phyloP scores from a whole-genome alignment of 2,113 vertebrate genomes.

The Xiphophorus hellerii region DNA sequence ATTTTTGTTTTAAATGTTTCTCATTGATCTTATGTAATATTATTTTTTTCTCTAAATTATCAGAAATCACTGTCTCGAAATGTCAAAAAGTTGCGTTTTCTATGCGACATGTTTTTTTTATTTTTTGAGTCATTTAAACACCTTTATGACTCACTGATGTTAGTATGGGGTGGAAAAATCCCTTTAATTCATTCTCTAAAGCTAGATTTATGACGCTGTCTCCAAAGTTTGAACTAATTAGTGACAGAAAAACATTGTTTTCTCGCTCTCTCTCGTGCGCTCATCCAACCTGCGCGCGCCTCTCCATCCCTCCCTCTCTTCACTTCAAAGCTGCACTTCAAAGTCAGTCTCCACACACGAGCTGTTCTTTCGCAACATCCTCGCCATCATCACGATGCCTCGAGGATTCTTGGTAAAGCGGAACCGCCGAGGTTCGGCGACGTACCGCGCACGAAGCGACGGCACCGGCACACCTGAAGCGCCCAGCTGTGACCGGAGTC shows the following conservation, averaged over 20 bases:
- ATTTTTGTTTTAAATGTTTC: background rate
- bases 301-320: conserved; percentile 14
- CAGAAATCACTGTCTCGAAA: too few relatives aligned
- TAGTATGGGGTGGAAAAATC: background rate
- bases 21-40: background rate
- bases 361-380: conserved; percentile 35
- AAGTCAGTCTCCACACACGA: conserved; percentile 56
- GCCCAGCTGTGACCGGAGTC: background rate
- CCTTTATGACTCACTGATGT: background rate
- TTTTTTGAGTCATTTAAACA: background rate
- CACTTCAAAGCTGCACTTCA: conserved; percentile 62
- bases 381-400: conserved; percentile 81
- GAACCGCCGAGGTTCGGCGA: conserved; percentile 80
- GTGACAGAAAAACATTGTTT: background rate
- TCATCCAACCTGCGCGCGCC: conserved; percentile 18
- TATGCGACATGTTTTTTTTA: too few relatives aligned
- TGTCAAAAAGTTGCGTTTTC: too few relatives aligned
- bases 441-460: conserved; percentile 78
- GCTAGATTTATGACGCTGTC: background rate
- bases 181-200: background rate
- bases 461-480: background rate
- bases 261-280: conserved; percentile 15
- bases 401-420: conserved; percentile 94
- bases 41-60: background rate
- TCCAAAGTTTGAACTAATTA: background rate